Evolutionary conservation across 2,113 vertebrate genomes (phyloP).

Genomic region (Calyptomena viridis): DNA sequence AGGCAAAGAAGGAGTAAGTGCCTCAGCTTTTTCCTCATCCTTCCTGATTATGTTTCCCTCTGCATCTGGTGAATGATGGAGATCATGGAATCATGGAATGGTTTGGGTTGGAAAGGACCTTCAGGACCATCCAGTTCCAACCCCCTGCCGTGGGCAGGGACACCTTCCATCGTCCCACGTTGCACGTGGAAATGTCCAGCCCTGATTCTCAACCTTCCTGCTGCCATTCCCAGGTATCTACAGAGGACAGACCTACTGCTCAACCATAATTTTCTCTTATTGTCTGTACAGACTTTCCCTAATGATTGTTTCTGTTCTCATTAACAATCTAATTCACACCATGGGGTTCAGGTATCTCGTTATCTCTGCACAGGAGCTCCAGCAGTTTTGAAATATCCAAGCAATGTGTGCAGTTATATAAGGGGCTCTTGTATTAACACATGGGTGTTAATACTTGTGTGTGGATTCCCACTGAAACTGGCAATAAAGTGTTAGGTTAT

Average conservation of each 20-base stretch:
- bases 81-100: neutral
- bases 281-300: neutral
- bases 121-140: neutral
- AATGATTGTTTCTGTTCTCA: neutral
- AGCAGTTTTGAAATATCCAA: neutral
- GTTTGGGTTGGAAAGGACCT: neutral
- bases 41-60: neutral
- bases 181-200: too few species aligned
- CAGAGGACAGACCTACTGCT: neutral
- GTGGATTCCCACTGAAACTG: neutral
- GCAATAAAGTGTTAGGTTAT: neutral
- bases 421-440: neutral
- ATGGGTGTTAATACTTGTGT: neutral
- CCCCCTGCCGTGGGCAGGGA: neutral
- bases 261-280: neutral
- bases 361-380: neutral
- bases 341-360: neutral
- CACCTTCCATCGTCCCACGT: neutral
- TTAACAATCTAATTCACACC: neutral
- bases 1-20: neutral
- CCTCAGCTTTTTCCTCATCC: neutral
- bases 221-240: neutral
- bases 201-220: neutral
- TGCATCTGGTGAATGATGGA: neutral
- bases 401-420: neutral